These are phyloP conservation scores for Scaptomyza hsui DNA, from an alignment of 1,140 invertebrate genomes.

Conservation along the genomic window DNA sequence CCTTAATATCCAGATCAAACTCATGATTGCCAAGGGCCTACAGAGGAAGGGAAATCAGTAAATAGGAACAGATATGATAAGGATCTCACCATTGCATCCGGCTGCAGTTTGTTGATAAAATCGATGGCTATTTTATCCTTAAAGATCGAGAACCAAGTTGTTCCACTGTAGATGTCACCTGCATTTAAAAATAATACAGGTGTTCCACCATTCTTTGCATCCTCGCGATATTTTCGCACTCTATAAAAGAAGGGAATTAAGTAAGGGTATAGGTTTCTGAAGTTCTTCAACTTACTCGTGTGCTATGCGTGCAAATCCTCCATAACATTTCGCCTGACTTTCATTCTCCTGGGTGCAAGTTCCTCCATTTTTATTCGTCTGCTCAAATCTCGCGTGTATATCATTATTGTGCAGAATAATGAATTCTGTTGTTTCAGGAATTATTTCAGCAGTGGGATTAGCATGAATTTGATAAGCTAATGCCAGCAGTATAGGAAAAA, in stretches of 20 bases:
- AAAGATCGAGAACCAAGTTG: slow-evolving; percentile 91
- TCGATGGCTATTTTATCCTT: slow-evolving; percentile 90
- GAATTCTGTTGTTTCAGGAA: slow-evolving; percentile 84
- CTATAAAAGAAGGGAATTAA: slow-evolving; percentile 54
- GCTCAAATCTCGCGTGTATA: slow-evolving; percentile 93
- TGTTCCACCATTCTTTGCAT: slow-evolving; percentile 85
- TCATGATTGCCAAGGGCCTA: slow-evolving; percentile 97
- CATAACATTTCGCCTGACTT: slow-evolving; percentile 88
- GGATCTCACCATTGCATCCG: slow-evolving; percentile 92
- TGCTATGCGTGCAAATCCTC: slow-evolving; percentile 91
- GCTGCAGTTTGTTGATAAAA: slow-evolving; percentile 90
- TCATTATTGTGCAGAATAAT: slow-evolving; percentile 94
- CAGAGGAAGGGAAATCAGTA: slow-evolving; percentile 44
- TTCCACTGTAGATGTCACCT: slow-evolving; percentile 95
- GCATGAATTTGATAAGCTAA: background rate
- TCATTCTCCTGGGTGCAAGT: slow-evolving; percentile 86
- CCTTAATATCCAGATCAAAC: slow-evolving; percentile 92
- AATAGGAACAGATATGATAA: background rate
- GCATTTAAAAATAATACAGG: slow-evolving; percentile 92
- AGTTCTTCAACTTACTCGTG: slow-evolving; percentile 84
- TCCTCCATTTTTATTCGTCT: slow-evolving; percentile 88
- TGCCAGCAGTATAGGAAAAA: background rate
- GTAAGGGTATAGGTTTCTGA: too few relatives aligned
- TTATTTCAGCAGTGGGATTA: slow-evolving; percentile 41
- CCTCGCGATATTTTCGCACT: slow-evolving; percentile 85